Conservation (phyloP, 2,888 invertebrate genomes). For the Eristalinus aeneus region DNA sequence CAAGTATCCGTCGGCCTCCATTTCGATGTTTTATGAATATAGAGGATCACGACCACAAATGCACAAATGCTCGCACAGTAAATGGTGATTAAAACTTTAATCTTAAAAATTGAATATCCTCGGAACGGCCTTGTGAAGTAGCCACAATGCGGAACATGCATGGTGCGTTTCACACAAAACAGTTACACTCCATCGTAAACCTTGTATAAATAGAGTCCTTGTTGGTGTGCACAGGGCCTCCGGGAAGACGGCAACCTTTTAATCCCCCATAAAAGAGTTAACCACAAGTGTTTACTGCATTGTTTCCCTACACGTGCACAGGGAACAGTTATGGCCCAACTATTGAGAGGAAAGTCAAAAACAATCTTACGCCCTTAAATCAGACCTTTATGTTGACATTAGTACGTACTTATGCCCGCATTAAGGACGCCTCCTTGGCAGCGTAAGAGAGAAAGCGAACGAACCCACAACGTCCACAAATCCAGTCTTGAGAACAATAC, state of each 20-base stretch:
- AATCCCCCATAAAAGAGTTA: not conserved
- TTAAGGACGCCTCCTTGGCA: conserved; percentile 54
- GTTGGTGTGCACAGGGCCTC: not conserved
- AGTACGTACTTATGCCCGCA: conserved; percentile 53
- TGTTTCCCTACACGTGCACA: not conserved
- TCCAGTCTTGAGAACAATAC: not conserved
- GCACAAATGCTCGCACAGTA: not conserved
- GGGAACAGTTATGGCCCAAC: conserved; percentile 17
- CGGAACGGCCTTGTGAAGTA: not conserved
- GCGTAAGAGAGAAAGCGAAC: conserved; percentile 14
- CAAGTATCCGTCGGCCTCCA: no score
- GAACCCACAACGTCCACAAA: not conserved
- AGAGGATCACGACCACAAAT: no score
- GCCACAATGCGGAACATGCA: not conserved
- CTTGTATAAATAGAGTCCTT: not conserved
- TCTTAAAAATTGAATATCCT: not conserved
- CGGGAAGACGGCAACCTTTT: not conserved
- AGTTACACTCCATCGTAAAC: not conserved
- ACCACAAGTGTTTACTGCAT: not conserved
- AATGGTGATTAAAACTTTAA: not conserved
- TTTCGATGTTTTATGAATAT: no score
- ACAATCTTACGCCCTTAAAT: conserved; percentile 52
- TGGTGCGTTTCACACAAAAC: not conserved
- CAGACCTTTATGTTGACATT: conserved; percentile 51
- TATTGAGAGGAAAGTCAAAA: conserved; percentile 39